Evolutionary conservation across 2,797 vertebrate genomes (phyloP).

Genomic region (Tokudaia tokunoshimensis): DNA sequence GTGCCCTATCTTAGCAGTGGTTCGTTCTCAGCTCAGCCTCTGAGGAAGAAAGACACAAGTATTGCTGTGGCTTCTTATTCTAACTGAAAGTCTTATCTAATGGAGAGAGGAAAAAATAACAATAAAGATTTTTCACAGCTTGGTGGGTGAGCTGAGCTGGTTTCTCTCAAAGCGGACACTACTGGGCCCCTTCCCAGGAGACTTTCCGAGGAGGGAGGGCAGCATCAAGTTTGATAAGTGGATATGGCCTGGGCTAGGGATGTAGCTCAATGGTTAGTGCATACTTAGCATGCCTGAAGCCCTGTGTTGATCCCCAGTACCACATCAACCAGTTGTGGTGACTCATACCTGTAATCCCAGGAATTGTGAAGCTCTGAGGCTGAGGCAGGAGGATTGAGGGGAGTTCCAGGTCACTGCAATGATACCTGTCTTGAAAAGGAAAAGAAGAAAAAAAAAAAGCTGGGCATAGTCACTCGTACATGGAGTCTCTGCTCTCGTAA

Average conservation of each 20-base stretch:
- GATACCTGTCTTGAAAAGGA: background rate
- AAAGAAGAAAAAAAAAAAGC: background rate
- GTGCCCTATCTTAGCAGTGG: constrained; percentile 10
- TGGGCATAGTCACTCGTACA: background rate
- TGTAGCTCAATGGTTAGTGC: background rate
- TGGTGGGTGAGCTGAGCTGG: background rate
- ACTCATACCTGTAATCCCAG: background rate
- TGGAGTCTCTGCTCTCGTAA: background rate
- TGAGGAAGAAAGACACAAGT: constrained; percentile 70
- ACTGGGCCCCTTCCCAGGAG: background rate
- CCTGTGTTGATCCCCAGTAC: background rate
- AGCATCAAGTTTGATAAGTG: background rate
- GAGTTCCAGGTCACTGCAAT: background rate
- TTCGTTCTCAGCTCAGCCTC: constrained; percentile 5
- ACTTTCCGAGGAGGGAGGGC: fast-evolving
- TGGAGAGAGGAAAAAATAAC: constrained; percentile 18
- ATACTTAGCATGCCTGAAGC: background rate
- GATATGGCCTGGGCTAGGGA: background rate
- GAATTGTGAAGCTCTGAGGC: background rate
- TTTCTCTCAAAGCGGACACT: background rate
- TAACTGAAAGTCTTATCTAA: constrained; percentile 79
- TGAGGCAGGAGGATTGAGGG: background rate
- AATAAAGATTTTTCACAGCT: constrained; percentile 84
- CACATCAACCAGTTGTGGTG: background rate
- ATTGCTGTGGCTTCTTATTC: constrained; percentile 77